These are phyloP conservation scores for Gopherus evgoodei DNA, from an alignment of 2,113 vertebrate species.

Conservation along the genomic window DNA sequence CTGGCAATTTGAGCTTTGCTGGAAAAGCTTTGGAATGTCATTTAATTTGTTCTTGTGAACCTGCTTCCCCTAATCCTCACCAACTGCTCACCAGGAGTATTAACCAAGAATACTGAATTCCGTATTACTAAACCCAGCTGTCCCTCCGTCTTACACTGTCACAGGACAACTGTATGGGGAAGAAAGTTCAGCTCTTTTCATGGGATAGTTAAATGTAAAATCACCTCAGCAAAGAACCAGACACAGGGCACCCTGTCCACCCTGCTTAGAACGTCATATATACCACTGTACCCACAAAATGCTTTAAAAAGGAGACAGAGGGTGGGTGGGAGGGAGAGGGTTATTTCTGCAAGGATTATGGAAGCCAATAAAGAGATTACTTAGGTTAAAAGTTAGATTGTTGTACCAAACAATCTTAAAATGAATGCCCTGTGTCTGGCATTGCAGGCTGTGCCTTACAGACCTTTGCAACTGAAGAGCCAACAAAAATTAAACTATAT, in stretches of 20 bases:
- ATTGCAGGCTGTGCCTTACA: neutral
- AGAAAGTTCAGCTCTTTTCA: accelerated
- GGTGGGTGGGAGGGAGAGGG: accelerated
- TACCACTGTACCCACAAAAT: neutral
- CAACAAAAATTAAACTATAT: neutral
- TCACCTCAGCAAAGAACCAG: accelerated
- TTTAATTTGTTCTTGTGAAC: slow-evolving; percentile 43
- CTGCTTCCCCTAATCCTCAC: neutral
- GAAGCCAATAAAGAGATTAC: neutral
- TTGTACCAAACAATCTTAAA: neutral
- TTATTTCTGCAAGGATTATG: accelerated
- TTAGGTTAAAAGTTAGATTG: neutral
- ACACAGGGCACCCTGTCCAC: accelerated
- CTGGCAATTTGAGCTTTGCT: slow-evolving; percentile 60
- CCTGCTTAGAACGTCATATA: accelerated
- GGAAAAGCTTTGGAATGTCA: slow-evolving; percentile 59
- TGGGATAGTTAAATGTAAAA: accelerated
- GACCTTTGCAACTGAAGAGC: neutral
- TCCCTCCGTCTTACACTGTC: neutral
- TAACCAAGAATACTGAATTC: neutral
- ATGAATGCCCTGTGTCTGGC: neutral
- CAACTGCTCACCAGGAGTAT: slow-evolving; percentile 50
- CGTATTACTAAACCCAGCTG: slow-evolving; percentile 47
- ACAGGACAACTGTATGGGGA: neutral
- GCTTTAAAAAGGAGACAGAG: neutral